These are phyloP conservation scores for Hiodon tergisus DNA, from an alignment of 2,113 vertebrate species.

Conservation along the genomic window DNA sequence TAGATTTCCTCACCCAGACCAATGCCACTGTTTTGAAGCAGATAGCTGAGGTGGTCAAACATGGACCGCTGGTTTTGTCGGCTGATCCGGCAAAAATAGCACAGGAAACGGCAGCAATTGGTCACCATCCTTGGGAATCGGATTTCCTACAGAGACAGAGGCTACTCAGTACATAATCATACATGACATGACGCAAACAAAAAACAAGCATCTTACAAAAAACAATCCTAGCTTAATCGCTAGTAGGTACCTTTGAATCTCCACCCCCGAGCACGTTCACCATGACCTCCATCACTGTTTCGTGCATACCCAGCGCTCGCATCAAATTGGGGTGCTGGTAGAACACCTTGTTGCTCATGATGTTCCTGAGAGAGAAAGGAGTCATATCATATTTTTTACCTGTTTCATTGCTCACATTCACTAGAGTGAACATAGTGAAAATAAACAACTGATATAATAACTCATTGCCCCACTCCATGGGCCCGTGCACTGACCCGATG, in stretches of 20 bases:
- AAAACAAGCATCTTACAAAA: neutral
- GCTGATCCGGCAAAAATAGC: constrained; percentile 91
- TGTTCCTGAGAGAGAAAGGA: constrained; percentile 64
- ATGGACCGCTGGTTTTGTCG: constrained; percentile 89
- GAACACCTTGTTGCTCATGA: constrained; percentile 92
- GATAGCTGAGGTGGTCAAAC: constrained; percentile 89
- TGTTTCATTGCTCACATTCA: too few relatives aligned
- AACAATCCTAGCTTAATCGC: neutral
- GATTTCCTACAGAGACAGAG: constrained; percentile 69
- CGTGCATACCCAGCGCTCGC: constrained; percentile 89
- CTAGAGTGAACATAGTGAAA: too few relatives aligned
- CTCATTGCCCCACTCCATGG: too few relatives aligned
- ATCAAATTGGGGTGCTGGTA: constrained; percentile 92
- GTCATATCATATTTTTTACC: neutral
- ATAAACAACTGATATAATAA: too few relatives aligned
- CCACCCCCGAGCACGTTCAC: constrained; percentile 87
- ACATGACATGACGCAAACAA: neutral
- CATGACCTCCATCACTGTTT: constrained; percentile 95
- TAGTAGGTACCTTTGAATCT: constrained; percentile 75
- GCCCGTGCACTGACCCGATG: constrained; percentile 70
- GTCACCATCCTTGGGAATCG: constrained; percentile 90
- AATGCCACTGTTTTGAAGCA: constrained; percentile 86
- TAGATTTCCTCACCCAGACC: constrained; percentile 69
- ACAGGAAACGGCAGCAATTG: constrained; percentile 91
- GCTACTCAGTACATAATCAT: neutral